Conservation (phyloP, 2,113 vertebrate genomes). For the Rhinoptilus africanus region DNA sequence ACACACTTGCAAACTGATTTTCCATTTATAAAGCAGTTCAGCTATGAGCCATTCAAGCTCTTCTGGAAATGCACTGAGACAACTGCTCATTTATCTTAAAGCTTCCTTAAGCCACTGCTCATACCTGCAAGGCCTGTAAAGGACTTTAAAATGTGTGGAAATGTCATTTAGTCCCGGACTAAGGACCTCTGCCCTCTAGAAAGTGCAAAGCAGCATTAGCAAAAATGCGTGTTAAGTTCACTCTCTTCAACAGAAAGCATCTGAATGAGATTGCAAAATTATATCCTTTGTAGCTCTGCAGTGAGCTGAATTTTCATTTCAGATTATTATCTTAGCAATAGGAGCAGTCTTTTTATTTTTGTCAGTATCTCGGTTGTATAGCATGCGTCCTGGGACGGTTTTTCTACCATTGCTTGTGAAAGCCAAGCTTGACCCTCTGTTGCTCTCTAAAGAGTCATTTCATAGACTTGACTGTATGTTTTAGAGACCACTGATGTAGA, state of each 20-base stretch:
- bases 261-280: not conserved
- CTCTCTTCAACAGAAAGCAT: not conserved
- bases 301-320: not conserved
- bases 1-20: not conserved
- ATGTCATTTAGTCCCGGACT: not conserved
- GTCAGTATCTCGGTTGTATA: not conserved
- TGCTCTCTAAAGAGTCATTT: slow-evolving; percentile 21
- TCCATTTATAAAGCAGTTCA: not conserved
- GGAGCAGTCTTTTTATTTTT: not conserved
- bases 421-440: not conserved
- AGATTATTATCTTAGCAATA: not conserved
- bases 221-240: not conserved
- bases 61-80: not conserved
- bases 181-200: not conserved
- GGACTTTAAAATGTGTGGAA: not conserved
- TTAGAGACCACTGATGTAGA: slow-evolving; percentile 43
- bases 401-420: not conserved
- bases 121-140: not conserved
- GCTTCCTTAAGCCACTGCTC: not conserved
- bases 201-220: not conserved
- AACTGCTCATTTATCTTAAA: not conserved
- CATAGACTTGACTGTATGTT: not conserved
- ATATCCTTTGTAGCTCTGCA: not conserved
- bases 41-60: not conserved
- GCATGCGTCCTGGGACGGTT: not conserved